Evolutionary conservation across 2,113 vertebrate genomes (phyloP).

Genomic region (Gadus macrocephalus): DNA sequence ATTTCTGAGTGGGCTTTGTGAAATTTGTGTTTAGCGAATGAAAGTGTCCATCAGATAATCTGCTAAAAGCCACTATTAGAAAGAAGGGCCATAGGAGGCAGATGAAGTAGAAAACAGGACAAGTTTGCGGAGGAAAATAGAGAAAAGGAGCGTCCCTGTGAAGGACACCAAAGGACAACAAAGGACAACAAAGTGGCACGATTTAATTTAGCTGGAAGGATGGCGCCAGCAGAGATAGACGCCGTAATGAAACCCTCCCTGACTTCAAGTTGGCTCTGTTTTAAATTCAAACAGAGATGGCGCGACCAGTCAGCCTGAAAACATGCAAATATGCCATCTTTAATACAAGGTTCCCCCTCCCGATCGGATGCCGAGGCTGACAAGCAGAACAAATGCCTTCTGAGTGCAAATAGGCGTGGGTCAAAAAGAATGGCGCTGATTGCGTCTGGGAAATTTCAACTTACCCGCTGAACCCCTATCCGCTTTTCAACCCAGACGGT

Average conservation of each 20-base stretch:
- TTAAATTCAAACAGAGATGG: constrained; percentile 49
- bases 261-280: constrained; percentile 48
- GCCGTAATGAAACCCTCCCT: constrained; percentile 48
- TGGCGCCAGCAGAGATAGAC: constrained; percentile 30
- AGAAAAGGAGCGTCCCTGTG: neutral
- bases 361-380: constrained; percentile 44
- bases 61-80: neutral
- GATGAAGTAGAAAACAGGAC: constrained; percentile 1
- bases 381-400: constrained; percentile 63
- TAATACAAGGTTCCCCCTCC: constrained; percentile 48
- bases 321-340: constrained; percentile 58
- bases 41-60: constrained; percentile 2
- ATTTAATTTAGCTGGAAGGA: constrained; percentile 54
- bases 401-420: constrained; percentile 40
- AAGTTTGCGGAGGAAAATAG: neutral
- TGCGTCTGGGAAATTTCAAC: constrained; percentile 30
- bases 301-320: constrained; percentile 43
- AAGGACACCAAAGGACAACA: no score
- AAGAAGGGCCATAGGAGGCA: neutral
- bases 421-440: constrained; percentile 38
- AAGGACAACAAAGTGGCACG: constrained; percentile 60
- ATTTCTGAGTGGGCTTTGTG: neutral
- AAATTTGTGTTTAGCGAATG: neutral
- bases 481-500: constrained; percentile 49
- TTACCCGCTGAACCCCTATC: constrained; percentile 39